Conservation (phyloP, 2,113 vertebrate genomes). For the Pavo muticus region DNA sequence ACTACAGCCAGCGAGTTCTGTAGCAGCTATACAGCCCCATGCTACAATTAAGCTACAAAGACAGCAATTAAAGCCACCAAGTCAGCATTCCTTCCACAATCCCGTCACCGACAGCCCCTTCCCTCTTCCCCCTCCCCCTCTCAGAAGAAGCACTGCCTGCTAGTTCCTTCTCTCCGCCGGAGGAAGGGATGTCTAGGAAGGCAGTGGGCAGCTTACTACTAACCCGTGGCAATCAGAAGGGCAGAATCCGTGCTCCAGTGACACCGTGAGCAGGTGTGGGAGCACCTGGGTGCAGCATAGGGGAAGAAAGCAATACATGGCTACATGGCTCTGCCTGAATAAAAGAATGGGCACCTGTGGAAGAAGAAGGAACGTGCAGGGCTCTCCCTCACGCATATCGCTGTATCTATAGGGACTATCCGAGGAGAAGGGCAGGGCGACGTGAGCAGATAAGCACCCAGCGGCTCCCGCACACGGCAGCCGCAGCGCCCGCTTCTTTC, state of each 20-base stretch:
- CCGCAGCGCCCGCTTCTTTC: not conserved
- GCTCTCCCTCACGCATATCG: accelerated
- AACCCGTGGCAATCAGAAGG: constrained; percentile 6
- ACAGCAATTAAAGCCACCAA: not conserved
- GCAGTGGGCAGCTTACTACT: constrained; percentile 29
- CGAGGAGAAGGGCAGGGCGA: not conserved
- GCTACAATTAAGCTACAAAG: not conserved
- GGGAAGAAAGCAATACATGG: not conserved
- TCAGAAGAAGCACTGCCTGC: not conserved
- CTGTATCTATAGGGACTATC: accelerated
- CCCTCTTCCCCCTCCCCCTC: not conserved
- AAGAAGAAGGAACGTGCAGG: not conserved
- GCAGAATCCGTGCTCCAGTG: not conserved
- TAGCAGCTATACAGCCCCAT: not conserved
- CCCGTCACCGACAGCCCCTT: not conserved
- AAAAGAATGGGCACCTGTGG: not conserved
- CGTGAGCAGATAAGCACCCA: not conserved
- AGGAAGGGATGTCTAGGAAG: constrained; percentile 46
- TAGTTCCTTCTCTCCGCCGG: not conserved
- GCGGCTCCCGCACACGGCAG: not conserved
- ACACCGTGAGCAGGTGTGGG: not conserved
- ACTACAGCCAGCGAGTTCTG: not conserved
- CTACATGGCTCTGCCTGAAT: not conserved
- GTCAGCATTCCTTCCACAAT: not conserved
- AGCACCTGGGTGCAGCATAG: not conserved